Base-by-base conservation (phyloP, 2,888 invertebrate species). In the Calliopum simillimum region DNA sequence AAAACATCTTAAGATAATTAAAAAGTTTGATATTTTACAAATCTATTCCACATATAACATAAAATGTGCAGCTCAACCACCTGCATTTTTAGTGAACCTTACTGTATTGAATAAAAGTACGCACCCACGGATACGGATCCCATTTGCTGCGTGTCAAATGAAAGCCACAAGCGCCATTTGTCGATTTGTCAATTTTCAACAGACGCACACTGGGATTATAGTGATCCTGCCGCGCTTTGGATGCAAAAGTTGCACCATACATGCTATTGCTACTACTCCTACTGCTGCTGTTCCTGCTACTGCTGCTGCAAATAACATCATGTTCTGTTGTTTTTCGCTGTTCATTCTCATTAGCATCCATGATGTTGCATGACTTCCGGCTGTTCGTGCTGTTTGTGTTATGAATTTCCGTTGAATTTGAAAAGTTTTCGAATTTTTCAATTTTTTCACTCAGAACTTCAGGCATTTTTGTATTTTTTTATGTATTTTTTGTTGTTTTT, bases 91-190 rank as follows among this genome's bases (percentile, higher is more conserved):
- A n/a, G 14, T 33, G 13, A 16, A 64, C 23, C 0, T 25, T 2
- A 44, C 25, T 61, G 23, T 44, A 41, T 43, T 25, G 23, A 14
- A 58, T 23, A 67, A 19, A 8, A 41, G 66, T 58, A 80, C 86
- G 84, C 78, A 93, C 91, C 93, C 94, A 94, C 23, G 94, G 93
- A 85, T 94, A 94, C 0, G 93, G 93, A 84, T 94, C 94, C 93
- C 93, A 94, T 71, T 93, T 89, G 6, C 91, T 92, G 76, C 93
- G 89, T 0, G 92, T 92, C 49, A 94, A 86, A 73, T 93, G 89
- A 82, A 94, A 93, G 0, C 94, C 94, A 53, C 91, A 89, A 2
- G 89, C 89, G 68, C 88, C 89, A 23, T 77, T 79, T 64, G 89
- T 88, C 55, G 89, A 88, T 78, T 90, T 89, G 4, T 89, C 89